Evolutionary conservation across 2,113 vertebrate species (phyloP), one percentile per base, ranked within the genome.

Genomic region (rat (Rattus norvegicus)): DNA sequence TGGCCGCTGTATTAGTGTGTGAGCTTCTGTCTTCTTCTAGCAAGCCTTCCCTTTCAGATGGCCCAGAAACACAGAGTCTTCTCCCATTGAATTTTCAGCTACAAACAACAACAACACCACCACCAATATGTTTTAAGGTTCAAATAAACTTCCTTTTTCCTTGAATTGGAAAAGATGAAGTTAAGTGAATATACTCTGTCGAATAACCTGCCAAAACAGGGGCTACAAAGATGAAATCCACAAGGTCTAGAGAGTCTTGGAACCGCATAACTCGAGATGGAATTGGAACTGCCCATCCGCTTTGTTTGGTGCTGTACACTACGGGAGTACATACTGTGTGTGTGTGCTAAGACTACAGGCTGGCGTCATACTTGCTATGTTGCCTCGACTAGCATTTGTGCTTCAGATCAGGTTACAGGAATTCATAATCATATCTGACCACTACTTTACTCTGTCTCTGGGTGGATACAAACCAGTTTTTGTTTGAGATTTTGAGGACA

Each of bases 401-500:
- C 36, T 47, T 54, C 20, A 39, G 85, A 52, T 30, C 0, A 13
- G 20, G 12, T 72, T 56, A 26, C 16, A 54, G 33, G 14, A 47
- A 39, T 73, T 11, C 36, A 88, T 43, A 16, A 39, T 59, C 36
- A 56, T 73, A 30, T 24, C 69, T 88, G 49, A 26, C 52, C 12
- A 1, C 49, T 10, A 26, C 22, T 88, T 39, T 36, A 73, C 47
- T 49, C 65, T 54, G 19, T 54, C 30, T 30, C 85, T 22, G 10
- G 17, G 13, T n/a, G 85, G 33, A n/a, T 47, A 72, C 20, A 88
- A 52, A 54, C 85, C 19, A n/a, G 28, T 59, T 59, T 61, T 43
- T 77, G 65, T 43, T 88, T 94, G 86, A 91, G 28, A 94, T 72
- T 96, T 92, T 73, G 77, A 88, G 65, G 69, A 70, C 70, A 90